Base-by-base conservation (phyloP, 2,797 vertebrate genomes). In the Gouania willdenowi region DNA sequence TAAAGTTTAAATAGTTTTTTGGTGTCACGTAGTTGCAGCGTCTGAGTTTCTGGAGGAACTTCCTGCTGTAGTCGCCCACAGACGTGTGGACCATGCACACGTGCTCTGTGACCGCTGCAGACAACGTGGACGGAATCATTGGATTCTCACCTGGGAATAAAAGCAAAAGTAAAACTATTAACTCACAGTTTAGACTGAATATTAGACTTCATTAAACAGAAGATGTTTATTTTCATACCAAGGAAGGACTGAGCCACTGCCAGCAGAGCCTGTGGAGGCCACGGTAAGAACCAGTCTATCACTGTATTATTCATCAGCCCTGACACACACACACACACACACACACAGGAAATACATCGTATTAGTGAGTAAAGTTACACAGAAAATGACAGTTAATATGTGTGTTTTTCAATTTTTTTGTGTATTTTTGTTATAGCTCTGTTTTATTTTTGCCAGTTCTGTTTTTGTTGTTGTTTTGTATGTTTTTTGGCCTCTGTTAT, bases 301-400 rank as follows among this genome's bases (percentile, higher is more conserved):
- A 93, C 93, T 9, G 97, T 97, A 69, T 96, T 98, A 65, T 98
- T 99, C 60, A 98, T 94, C 37, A 99, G 84, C 58, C 97, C 97
- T 98, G 59, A 52, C 42, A 71, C 9, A 1, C 4, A 20, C 6
- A n/a, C n/a, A n/a, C n/a, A 32, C 46, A 10, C 75, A 66, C n/a
- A n/a, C n/a, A n/a, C n/a, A n/a, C n/a, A n/a, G n/a, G n/a, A n/a
- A n/a, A n/a, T n/a, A n/a, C n/a, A n/a, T n/a, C n/a, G n/a, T n/a
- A n/a, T n/a, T n/a, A n/a, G n/a, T n/a, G n/a, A n/a, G n/a, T n/a
- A 75, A 41, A 8, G 6, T 8, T 7, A 36, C 7, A 40, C 0
- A 33, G 6, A 43, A 44, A 41, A 19, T 6, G 3, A 44, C 2
- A 8, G 4, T 33, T 22, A n/a, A n/a, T n/a, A n/a, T n/a, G n/a